These are phyloP conservation scores for Syrista parreyssii DNA, from an alignment of 2,888 invertebrate species.

Conservation along the genomic window DNA sequence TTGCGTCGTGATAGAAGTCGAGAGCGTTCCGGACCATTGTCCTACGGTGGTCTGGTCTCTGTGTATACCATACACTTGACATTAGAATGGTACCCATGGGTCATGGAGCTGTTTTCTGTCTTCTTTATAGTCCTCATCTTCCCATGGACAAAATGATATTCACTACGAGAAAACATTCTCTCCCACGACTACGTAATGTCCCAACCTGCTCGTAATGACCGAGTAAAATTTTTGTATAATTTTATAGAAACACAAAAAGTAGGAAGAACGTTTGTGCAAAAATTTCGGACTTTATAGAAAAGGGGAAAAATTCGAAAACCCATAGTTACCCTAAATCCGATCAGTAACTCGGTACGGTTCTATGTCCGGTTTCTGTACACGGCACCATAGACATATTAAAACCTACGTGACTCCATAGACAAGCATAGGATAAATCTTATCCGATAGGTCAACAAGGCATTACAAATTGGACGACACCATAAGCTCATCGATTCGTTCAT, in stretches of 20 bases:
- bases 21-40: slow-evolving; percentile 51
- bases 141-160: slow-evolving; percentile 27
- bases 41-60: slow-evolving; percentile 39
- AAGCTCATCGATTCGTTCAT: neutral
- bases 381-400: neutral
- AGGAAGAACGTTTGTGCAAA: neutral
- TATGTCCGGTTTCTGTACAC: neutral
- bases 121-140: slow-evolving; percentile 21
- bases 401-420: neutral
- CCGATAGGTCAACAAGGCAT: neutral
- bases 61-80: slow-evolving; percentile 47
- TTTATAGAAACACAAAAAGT: neutral
- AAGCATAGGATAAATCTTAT: neutral
- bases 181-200: neutral
- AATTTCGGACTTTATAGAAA: neutral
- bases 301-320: neutral
- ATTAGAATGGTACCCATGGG: slow-evolving; percentile 53
- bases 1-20: slow-evolving; percentile 29
- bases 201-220: neutral
- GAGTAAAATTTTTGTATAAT: neutral
- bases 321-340: neutral
- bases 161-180: neutral
- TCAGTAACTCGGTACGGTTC: neutral
- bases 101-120: slow-evolving; percentile 18
- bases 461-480: neutral